phyloP scores from a whole-genome alignment of 2,113 vertebrate genomes.

The Acrocephalus kingi region DNA sequence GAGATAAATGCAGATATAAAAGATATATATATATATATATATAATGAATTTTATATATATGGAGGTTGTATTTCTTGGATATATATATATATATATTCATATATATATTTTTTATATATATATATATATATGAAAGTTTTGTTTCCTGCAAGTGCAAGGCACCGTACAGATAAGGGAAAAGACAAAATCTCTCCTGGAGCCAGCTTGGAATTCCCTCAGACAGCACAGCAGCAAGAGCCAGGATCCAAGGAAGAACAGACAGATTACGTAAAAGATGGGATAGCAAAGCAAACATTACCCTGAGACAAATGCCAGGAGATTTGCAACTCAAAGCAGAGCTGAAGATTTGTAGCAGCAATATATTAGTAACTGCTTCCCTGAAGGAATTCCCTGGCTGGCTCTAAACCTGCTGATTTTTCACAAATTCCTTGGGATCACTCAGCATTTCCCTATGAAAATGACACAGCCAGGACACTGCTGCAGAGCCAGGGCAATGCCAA shows the following conservation, averaged over 20 bases:
- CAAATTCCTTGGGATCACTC: neutral
- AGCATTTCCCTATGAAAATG: neutral
- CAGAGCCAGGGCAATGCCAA: neutral
- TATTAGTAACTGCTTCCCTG: neutral
- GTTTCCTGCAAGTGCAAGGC: neutral
- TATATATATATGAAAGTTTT: neutral
- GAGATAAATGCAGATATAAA: neutral
- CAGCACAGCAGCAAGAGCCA: neutral
- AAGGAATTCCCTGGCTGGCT: neutral
- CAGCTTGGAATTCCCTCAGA: neutral
- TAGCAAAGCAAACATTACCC: neutral
- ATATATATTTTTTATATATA: neutral
- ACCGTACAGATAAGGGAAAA: neutral
- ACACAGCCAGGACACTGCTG: neutral
- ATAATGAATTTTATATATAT: neutral
- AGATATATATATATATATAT: too few species aligned
- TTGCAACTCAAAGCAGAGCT: neutral
- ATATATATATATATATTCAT: neutral
- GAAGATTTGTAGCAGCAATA: neutral
- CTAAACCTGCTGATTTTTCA: neutral
- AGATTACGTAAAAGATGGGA: neutral
- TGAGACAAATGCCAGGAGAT: neutral
- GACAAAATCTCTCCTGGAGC: neutral
- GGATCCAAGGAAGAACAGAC: neutral
- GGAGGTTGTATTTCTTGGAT: neutral